These are phyloP conservation scores for Papilio protenor DNA, from an alignment of 2,888 invertebrate genomes.

Conservation along the genomic window DNA sequence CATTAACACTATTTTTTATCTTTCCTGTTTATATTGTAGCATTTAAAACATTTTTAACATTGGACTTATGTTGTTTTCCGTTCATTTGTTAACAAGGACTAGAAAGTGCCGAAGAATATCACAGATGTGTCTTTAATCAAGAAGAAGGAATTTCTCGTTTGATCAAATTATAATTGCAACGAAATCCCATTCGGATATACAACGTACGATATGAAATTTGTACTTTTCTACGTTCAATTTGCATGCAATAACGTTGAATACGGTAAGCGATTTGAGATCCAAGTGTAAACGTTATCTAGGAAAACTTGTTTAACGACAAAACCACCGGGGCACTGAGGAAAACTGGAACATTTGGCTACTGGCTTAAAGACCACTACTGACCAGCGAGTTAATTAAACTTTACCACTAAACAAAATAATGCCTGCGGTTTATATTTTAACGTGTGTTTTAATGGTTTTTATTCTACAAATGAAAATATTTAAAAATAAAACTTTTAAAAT, in stretches of 20 bases:
- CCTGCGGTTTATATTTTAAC: background rate
- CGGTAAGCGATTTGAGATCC: background rate
- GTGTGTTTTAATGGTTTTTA: background rate
- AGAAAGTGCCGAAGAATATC: too few species aligned
- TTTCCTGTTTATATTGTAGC: background rate
- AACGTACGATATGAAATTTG: background rate
- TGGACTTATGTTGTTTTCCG: background rate
- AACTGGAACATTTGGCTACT: conserved; percentile 26
- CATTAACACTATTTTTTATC: background rate
- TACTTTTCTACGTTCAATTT: background rate
- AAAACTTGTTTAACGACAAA: conserved; percentile 17
- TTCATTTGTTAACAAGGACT: background rate
- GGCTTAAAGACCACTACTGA: conserved; percentile 6
- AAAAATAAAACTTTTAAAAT: too few species aligned
- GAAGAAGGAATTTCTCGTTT: too few species aligned
- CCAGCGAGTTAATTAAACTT: conserved; percentile 17
- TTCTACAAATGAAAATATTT: too few species aligned
- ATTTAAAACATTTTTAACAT: background rate
- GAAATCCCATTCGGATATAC: too few species aligned
- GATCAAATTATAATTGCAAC: too few species aligned
- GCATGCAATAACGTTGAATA: background rate
- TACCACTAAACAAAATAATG: conserved; percentile 16
- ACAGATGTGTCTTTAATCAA: too few species aligned
- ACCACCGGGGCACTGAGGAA: conserved; percentile 11
- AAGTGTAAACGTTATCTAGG: conserved; percentile 1